Conservation (phyloP, 2,113 vertebrate genomes). For the Lepisosteus oculatus region DNA sequence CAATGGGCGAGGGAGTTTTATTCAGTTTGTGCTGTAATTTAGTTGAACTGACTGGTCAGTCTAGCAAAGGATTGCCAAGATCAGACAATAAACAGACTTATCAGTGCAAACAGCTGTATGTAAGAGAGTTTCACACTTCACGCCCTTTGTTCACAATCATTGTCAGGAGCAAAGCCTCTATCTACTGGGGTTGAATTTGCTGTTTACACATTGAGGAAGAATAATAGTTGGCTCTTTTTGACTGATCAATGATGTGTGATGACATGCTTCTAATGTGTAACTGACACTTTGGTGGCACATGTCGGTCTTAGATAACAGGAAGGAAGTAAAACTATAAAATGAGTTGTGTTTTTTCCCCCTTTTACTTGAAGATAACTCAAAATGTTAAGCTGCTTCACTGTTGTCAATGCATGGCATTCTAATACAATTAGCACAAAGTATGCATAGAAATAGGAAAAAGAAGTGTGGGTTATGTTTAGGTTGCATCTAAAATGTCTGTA, state of each 20-base stretch:
- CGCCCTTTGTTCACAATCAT: background rate
- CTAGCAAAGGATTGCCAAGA: too few species aligned
- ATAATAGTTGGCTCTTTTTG: background rate
- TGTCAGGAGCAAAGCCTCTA: constrained; percentile 1
- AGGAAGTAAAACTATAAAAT: background rate
- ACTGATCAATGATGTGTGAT: background rate
- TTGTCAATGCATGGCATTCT: too few species aligned
- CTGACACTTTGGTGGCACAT: constrained; percentile 6
- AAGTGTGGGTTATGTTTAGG: too few species aligned
- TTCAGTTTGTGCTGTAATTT: too few species aligned
- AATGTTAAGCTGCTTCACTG: too few species aligned
- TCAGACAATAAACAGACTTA: constrained; percentile 10
- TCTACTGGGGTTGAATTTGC: constrained; percentile 28
- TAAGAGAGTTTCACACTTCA: constrained; percentile 6
- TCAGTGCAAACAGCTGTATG: constrained; percentile 17
- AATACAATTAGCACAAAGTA: too few species aligned
- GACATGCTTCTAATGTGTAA: background rate
- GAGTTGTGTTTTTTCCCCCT: too few species aligned
- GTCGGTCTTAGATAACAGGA: constrained; percentile 17
- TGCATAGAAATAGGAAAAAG: too few species aligned
- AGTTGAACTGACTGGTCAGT: too few species aligned
- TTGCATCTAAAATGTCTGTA: too few species aligned
- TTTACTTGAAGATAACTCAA: too few species aligned
- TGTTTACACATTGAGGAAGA: constrained; percentile 6
- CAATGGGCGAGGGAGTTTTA: too few species aligned